phyloP scores from a whole-genome alignment of 2,888 invertebrate species.

The Timema podura region DNA sequence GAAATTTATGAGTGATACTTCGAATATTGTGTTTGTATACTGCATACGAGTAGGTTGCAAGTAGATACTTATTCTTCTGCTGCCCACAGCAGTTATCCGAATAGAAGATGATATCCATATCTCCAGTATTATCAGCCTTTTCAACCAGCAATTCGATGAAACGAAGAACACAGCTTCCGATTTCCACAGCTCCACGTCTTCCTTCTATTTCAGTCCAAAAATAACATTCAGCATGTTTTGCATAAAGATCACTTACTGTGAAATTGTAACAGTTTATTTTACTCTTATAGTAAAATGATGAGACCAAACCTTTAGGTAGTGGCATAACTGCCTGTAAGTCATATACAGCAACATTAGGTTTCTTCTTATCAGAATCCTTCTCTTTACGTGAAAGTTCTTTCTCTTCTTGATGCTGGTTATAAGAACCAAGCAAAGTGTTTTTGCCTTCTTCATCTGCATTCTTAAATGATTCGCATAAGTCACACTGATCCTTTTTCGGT shows the following conservation, averaged over 20 bases:
- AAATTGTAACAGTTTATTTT: too few species aligned
- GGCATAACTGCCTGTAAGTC: constrained; percentile 40
- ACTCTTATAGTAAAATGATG: too few species aligned
- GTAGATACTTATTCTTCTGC: constrained; percentile 36
- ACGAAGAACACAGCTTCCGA: constrained; percentile 33
- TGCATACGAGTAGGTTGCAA: constrained; percentile 32
- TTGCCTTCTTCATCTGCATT: constrained; percentile 35
- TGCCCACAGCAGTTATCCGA: constrained; percentile 39
- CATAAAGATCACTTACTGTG: too few species aligned
- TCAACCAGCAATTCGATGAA: constrained; percentile 27
- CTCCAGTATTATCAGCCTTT: constrained; percentile 24
- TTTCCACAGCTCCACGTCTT: constrained; percentile 31
- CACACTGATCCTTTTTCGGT: too few species aligned
- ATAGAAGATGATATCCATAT: constrained; percentile 36
- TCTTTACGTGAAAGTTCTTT: constrained; percentile 33
- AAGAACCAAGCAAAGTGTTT: constrained; percentile 32
- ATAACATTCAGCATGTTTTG: constrained; percentile 35
- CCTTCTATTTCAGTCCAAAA: constrained; percentile 38
- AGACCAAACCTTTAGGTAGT: constrained; percentile 37
- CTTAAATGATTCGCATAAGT: too few species aligned
- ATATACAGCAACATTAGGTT: constrained; percentile 34
- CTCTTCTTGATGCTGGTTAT: constrained; percentile 33
- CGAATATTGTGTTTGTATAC: constrained; percentile 28
- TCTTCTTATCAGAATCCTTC: constrained; percentile 37
- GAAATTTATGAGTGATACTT: constrained; percentile 39